Percentiles rank a stretch among this genome's conserved stretches.
phyloP scores from a whole-genome alignment of 2,797 vertebrate species.

The Enteromius argenteus region DNA sequence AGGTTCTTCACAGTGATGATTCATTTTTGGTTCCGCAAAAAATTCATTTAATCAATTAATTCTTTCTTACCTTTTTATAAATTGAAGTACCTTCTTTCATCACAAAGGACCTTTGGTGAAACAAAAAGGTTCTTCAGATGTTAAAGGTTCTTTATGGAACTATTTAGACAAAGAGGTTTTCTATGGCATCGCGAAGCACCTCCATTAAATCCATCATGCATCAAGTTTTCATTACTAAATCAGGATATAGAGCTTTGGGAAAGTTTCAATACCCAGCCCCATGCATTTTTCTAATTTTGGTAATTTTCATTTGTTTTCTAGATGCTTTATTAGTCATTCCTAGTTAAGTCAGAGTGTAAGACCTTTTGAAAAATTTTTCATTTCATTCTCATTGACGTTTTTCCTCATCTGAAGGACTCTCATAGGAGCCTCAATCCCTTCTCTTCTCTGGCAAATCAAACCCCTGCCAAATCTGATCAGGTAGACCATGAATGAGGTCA shows the following conservation, averaged over 20 bases:
- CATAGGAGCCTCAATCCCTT: neutral
- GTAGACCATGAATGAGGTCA: slow-evolving; percentile 26
- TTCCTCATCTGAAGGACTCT: neutral
- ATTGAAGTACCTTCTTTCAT: too few species aligned
- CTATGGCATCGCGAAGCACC: too few species aligned
- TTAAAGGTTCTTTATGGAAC: too few species aligned
- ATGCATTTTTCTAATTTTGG: neutral
- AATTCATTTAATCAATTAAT: too few species aligned
- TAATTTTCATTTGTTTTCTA: neutral
- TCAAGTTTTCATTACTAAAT: neutral
- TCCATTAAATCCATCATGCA: neutral
- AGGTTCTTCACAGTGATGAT: too few species aligned
- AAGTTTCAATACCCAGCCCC: neutral
- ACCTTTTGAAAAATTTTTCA: neutral
- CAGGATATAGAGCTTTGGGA: neutral
- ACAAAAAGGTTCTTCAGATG: too few species aligned
- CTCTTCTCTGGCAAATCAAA: neutral
- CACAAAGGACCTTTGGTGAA: too few species aligned
- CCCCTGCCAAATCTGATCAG: slow-evolving; percentile 38
- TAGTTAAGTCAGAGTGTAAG: neutral
- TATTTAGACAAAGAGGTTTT: too few species aligned
- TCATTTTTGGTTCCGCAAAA: too few species aligned
- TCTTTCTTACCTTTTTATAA: too few species aligned
- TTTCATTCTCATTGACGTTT: neutral
- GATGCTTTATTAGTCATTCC: neutral